phyloP scores from a whole-genome alignment of 2,113 vertebrate genomes.

The Phaethornis superciliosus region DNA sequence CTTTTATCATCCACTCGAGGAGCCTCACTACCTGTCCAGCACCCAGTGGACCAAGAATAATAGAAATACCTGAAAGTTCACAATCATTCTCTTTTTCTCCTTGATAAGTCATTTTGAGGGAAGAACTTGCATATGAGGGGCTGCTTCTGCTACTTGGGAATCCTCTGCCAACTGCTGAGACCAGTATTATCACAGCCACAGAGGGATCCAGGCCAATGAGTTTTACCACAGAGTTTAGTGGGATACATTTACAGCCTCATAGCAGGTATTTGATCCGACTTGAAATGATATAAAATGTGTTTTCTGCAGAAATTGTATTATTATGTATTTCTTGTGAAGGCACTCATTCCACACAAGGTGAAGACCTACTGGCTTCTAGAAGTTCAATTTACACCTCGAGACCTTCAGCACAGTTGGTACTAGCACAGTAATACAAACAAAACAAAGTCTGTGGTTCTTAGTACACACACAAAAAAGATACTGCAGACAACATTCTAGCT shows the following conservation, averaged over 20 bases:
- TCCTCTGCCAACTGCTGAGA: neutral
- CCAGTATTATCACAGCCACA: neutral
- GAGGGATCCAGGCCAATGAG: neutral
- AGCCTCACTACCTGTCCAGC: neutral
- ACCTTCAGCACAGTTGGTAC: neutral
- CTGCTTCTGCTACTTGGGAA: neutral
- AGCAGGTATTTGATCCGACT: neutral
- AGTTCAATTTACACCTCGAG: constrained; percentile 5
- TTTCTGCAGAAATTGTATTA: neutral
- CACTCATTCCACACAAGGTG: neutral
- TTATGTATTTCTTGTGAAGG: constrained; percentile 2
- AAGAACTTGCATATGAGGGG: neutral
- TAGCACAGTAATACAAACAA: neutral
- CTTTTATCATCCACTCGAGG: neutral
- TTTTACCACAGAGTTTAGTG: neutral
- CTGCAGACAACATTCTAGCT: neutral
- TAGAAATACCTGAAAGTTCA: neutral
- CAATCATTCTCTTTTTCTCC: neutral
- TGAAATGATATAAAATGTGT: neutral
- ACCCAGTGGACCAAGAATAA: neutral
- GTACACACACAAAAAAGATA: neutral
- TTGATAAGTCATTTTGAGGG: neutral
- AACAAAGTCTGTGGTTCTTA: neutral
- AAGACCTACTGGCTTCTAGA: neutral
- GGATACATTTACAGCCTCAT: neutral